These are phyloP conservation scores for Microplitis deprimator DNA, from an alignment of 2,888 invertebrate genomes.

Conservation along the genomic window DNA sequence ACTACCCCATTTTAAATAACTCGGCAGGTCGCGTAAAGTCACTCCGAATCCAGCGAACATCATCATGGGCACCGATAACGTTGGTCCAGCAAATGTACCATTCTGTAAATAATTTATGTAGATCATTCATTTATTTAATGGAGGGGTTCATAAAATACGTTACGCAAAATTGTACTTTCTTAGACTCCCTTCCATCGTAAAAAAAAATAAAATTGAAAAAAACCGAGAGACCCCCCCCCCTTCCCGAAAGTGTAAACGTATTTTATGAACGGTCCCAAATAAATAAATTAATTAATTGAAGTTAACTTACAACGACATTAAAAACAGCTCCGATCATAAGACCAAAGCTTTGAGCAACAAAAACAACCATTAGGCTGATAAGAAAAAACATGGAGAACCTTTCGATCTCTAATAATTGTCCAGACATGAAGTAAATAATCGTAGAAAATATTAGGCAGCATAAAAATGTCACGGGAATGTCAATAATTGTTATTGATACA, in stretches of 20 bases:
- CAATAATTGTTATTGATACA: constrained; percentile 82
- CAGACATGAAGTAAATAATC: constrained; percentile 90
- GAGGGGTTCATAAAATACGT: too few relatives aligned
- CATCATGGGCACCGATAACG: constrained; percentile 93
- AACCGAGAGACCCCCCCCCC: too few relatives aligned
- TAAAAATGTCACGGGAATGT: constrained; percentile 83
- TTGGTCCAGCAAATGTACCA: constrained; percentile 95
- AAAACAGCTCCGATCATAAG: constrained; percentile 93
- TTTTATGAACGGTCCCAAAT: too few relatives aligned
- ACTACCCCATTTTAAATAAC: constrained; percentile 91
- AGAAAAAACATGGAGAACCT: constrained; percentile 90
- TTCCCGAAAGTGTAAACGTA: too few relatives aligned
- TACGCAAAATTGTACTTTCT: too few relatives aligned
- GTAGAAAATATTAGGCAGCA: constrained; percentile 81
- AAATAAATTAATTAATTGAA: background rate
- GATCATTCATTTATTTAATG: background rate
- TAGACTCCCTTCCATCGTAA: too few relatives aligned
- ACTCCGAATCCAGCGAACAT: constrained; percentile 98
- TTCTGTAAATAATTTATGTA: constrained; percentile 76
- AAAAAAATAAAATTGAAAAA: too few relatives aligned
- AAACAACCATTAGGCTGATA: constrained; percentile 85
- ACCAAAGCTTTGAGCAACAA: constrained; percentile 94
- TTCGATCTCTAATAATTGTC: constrained; percentile 85
- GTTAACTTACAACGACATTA: constrained; percentile 83
- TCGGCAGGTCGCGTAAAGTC: constrained; percentile 87